Evolutionary conservation across 2,113 vertebrate species (phyloP).

Genomic region (Cacatua alba): DNA sequence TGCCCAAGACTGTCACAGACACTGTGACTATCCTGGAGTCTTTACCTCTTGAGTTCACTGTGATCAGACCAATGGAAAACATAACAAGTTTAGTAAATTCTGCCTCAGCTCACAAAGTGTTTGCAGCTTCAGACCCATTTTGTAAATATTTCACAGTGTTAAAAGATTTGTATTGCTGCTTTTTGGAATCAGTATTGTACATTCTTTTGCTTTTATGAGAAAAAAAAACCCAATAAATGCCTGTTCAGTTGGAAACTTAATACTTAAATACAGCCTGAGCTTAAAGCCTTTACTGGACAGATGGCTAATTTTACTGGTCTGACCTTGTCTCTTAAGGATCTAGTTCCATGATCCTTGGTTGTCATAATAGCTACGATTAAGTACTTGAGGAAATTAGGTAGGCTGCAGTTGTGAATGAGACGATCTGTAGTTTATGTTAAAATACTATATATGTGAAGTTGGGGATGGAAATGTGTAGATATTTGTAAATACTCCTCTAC

Average conservation of each 20-base stretch:
- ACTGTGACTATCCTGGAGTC: background rate
- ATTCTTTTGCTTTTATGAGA: slow-evolving; percentile 18
- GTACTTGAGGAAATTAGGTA: slow-evolving; percentile 65
- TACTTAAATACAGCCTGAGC: slow-evolving; percentile 73
- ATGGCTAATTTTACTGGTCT: slow-evolving; percentile 79
- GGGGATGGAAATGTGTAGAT: background rate
- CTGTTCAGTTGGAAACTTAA: slow-evolving; percentile 68
- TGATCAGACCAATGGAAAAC: background rate
- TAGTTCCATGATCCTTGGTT: slow-evolving; percentile 73
- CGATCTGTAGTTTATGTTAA: background rate
- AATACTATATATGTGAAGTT: background rate
- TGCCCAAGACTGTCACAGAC: background rate
- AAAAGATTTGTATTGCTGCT: background rate
- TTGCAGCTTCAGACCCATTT: background rate
- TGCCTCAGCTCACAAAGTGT: background rate
- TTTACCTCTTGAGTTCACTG: background rate
- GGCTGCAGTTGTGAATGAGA: slow-evolving; percentile 47
- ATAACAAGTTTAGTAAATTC: background rate
- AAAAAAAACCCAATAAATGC: background rate
- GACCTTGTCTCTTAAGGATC: slow-evolving; percentile 69
- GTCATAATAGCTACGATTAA: slow-evolving; percentile 56
- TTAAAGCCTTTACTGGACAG: slow-evolving; percentile 75
- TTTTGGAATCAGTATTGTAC: slow-evolving; percentile 19
- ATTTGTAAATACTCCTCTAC: background rate
- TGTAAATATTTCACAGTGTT: background rate